These are phyloP conservation scores for Leucophenga varia DNA, from an alignment of 1,140 invertebrate species.

Conservation along the genomic window DNA sequence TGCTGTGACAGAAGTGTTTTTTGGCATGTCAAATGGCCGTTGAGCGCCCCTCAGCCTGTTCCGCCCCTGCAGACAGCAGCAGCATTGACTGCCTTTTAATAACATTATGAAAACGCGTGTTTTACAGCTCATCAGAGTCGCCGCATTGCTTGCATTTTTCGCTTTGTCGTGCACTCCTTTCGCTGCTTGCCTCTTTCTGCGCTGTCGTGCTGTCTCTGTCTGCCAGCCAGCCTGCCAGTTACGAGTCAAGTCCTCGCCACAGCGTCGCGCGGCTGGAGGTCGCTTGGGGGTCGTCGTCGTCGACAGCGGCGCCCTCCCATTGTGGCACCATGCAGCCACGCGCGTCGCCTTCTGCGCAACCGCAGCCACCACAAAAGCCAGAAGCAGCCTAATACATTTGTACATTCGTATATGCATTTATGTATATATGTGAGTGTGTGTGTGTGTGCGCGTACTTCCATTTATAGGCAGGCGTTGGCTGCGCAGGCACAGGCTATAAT, in stretches of 20 bases:
- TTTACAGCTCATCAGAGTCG: constrained; percentile 43
- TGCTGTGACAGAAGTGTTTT: constrained; percentile 52
- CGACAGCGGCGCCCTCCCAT: constrained; percentile 46
- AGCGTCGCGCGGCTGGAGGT: constrained; percentile 40
- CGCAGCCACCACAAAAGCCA: constrained; percentile 43
- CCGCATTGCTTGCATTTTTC: constrained; percentile 34
- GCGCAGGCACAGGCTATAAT: constrained; percentile 31
- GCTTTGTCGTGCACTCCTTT: constrained; percentile 23
- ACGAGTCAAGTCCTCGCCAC: constrained; percentile 41
- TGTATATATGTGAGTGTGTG: too few species aligned
- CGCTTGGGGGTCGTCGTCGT: constrained; percentile 39
- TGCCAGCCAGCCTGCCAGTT: constrained; percentile 30
- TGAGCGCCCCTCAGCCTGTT: constrained; percentile 9
- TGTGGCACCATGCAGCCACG: constrained; percentile 45
- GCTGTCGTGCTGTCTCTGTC: constrained; percentile 4
- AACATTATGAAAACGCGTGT: constrained; percentile 50
- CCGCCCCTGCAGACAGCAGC: background rate
- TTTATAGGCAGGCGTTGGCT: constrained; percentile 25
- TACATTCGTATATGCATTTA: too few species aligned
- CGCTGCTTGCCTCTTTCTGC: background rate
- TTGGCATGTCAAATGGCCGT: constrained; percentile 51
- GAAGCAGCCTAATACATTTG: too few species aligned
- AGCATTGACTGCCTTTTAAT: constrained; percentile 25
- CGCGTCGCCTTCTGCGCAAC: constrained; percentile 46
- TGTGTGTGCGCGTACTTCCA: too few species aligned